Evolutionary conservation across 2,797 vertebrate species (phyloP), one percentile per base, ranked within the genome.

Genomic region (Dallia pectoralis): DNA sequence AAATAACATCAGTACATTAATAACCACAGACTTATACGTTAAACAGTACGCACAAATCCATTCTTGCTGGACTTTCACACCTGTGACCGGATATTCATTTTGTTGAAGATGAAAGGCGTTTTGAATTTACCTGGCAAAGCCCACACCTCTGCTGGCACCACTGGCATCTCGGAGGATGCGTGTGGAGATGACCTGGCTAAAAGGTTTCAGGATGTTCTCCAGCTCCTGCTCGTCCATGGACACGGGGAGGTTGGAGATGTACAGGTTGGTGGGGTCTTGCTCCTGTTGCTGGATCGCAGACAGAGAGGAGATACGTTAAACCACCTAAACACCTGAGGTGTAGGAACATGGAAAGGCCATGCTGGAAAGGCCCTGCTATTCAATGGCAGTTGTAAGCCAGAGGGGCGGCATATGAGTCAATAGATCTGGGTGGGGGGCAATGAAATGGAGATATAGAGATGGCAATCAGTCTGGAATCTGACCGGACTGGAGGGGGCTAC

Each of bases 211-310:
- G 94, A 97, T 94, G 73, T 90, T 94, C 89, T 98, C 96, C 87
- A 98, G 90, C 87, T 97, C 96, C 81, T 96, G 96, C 86, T 98
- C 96, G 0, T 97, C 96, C 95, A 98, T 95, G 30, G 94, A 95
- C 80, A 95, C 82, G 0, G 96, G 97, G 86, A 98, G 91, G 88
- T 98, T 98, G 74, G 97, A 98, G 89, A 98, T 97, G 90, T 98
- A 98, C 69, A 98, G 84, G 85, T 98, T 98, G 84, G 97, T 98
- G 81, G 96, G 97, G 89, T 98, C 97, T 90, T 98, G 96, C 79
- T 98, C 97, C 90, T 98, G 97, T 96, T 98, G 97, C 96, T 97
- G 86, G 19, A 82, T 40, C 33, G 49, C 77, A 67, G 48, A 33
- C 56, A 61, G 22, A 69, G 64, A 67, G 25, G 14, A 59, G 19